Conservation (phyloP, 2,888 invertebrate species). For the Hylaea fasciaria region DNA sequence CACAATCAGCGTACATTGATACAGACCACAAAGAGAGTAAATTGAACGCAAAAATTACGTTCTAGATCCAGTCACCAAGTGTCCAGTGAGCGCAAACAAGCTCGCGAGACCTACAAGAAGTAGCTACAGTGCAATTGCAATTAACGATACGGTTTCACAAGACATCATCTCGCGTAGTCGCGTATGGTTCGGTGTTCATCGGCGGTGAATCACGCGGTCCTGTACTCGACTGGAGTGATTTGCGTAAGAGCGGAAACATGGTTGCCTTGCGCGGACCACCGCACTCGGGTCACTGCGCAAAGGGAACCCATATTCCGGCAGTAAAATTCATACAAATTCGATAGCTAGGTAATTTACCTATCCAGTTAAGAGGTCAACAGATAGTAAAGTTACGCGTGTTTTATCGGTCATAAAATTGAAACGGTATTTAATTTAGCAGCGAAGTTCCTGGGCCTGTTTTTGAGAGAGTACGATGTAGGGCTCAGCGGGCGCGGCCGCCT, state of each 20-base stretch:
- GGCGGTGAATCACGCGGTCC: constrained; percentile 51
- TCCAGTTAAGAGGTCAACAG: constrained; percentile 41
- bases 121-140: constrained; percentile 45
- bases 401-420: constrained; percentile 50
- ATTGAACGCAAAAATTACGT: constrained; percentile 23
- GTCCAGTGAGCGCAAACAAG: constrained; percentile 26
- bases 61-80: constrained; percentile 21
- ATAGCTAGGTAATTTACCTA: constrained; percentile 24
- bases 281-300: constrained; percentile 46
- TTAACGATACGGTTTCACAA: constrained; percentile 50
- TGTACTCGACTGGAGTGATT: constrained; percentile 49
- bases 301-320: constrained; percentile 19
- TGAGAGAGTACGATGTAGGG: constrained; percentile 28
- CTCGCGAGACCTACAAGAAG: constrained; percentile 32
- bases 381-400: constrained; percentile 45
- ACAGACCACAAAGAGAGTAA: constrained; percentile 14
- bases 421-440: constrained; percentile 38
- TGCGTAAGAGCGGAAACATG: constrained; percentile 58
- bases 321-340: constrained; percentile 27
- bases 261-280: constrained; percentile 53
- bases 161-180: constrained; percentile 49
- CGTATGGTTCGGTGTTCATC: constrained; percentile 43
- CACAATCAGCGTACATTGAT: constrained; percentile 17
- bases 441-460: constrained; percentile 33
- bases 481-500: constrained; percentile 41